A percentile compares a stretch with the other conserved stretches of the same genome.
phyloP scores from a whole-genome alignment of 2,888 invertebrate species.

The Pedicia rivosa region DNA sequence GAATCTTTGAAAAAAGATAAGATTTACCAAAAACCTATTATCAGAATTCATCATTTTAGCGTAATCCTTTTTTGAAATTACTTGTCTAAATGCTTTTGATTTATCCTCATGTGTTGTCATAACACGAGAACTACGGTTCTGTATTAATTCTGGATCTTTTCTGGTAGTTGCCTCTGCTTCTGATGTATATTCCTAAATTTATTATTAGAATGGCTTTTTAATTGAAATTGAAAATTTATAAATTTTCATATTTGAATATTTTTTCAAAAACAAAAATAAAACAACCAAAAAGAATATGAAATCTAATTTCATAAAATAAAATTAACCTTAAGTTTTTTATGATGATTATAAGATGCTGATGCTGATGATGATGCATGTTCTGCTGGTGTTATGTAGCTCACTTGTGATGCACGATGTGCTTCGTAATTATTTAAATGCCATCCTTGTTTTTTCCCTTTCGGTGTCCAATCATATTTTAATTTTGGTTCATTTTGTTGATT shows the following conservation, averaged over 20 bases:
- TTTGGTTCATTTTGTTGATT: conserved; percentile 12
- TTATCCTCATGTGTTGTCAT: conserved; percentile 20
- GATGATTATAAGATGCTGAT: neutral
- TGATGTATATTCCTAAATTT: too few species aligned
- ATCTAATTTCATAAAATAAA: too few species aligned
- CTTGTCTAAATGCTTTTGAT: conserved; percentile 16
- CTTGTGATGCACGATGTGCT: neutral
- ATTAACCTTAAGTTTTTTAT: too few species aligned
- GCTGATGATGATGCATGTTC: too few species aligned
- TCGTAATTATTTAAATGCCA: neutral
- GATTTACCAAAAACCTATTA: neutral
- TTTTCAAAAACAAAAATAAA: too few species aligned
- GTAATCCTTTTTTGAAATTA: conserved; percentile 6
- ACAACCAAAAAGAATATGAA: too few species aligned
- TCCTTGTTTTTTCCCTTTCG: conserved; percentile 13
- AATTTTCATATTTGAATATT: too few species aligned
- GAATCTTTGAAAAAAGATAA: too few species aligned
- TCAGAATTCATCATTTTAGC: conserved; percentile 14
- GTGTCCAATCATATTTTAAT: conserved; percentile 18
- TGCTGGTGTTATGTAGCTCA: neutral
- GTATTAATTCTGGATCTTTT: too few species aligned
- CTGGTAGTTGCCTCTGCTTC: neutral
- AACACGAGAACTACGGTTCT: conserved; percentile 20
- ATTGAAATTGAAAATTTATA: too few species aligned
- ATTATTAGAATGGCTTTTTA: too few species aligned